These are phyloP conservation scores for Amphiura filiformis DNA, from an alignment of 35 echinoderm and acorn worm species.

Conservation along the genomic window DNA sequence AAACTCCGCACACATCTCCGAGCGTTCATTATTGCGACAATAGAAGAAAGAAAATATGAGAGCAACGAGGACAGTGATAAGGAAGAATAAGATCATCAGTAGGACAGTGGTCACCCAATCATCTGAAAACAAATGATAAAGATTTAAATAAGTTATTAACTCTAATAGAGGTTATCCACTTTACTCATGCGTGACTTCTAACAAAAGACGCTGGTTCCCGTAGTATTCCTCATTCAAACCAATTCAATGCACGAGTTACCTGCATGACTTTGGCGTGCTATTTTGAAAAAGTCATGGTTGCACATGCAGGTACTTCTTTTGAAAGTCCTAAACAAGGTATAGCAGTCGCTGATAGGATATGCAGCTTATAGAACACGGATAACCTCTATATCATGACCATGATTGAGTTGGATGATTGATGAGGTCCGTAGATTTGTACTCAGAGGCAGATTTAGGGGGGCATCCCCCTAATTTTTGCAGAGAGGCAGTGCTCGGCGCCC, in stretches of 20 bases:
- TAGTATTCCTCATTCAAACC: too few relatives aligned
- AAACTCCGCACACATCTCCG: slow-evolving; percentile 59
- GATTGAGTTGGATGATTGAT: background rate
- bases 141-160: background rate
- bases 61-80: slow-evolving; percentile 62
- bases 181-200: too few relatives aligned
- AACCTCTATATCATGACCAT: background rate
- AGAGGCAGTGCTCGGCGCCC: too few relatives aligned
- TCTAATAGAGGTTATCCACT: background rate
- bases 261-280: too few relatives aligned
- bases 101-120: slow-evolving; percentile 78
- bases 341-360: too few relatives aligned
- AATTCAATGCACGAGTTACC: too few relatives aligned
- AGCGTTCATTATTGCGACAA: slow-evolving; percentile 58
- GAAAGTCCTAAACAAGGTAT: too few relatives aligned
- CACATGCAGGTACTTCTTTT: too few relatives aligned
- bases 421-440: too few relatives aligned
- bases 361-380: background rate
- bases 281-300: too few relatives aligned
- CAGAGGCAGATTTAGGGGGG: too few relatives aligned
- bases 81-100: slow-evolving; percentile 87
- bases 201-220: too few relatives aligned
- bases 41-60: slow-evolving; percentile 78
- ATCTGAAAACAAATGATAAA: slow-evolving; percentile 52
- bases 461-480: background rate